Base-by-base conservation (phyloP, 2,797 vertebrate species). In the Periparus ater region DNA sequence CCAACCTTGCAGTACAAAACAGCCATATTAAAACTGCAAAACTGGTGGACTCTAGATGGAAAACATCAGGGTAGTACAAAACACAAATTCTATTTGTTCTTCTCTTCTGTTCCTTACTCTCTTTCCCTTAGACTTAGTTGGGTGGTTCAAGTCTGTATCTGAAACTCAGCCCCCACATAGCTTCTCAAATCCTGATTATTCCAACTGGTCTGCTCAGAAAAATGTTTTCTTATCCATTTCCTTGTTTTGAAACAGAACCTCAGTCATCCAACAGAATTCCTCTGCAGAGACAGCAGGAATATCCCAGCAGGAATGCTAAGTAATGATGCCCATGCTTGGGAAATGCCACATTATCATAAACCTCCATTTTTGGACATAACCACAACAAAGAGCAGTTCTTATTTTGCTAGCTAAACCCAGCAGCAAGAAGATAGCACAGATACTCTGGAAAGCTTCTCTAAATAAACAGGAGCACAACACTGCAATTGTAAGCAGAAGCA, bases 391-490 rank as follows among this genome's bases (percentile, higher is more conserved):
- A 94, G 32, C 53, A 95, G 78, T 65, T 91, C 30, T 75, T 85
- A 85, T 15, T 84, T 89, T 58, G 62, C 42, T 92, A 78, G 54
- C 71, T 76, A 91, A 92, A 71, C 18, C 7, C 48, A 75, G 22
- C 48, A 40, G 38, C 38, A 40, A 40, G 38, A 79, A 88, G 8
- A 29, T 5, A 80, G 30, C 5, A 10, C 32, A 65, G 42, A 55
- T 78, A 79, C 85, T 81, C 48, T 83, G 53, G 70, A 95, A 80
- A 92, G 90, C 71, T 78, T 86, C 45, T 91, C 34, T 90, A 88
- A 95, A 94, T 51, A 95, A 95, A 72, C 63, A 67, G 82, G 70
- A 88, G 54, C 54, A 87, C 72, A 89, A 80, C 53, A 61, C 32
- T 85, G 40, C 63, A 91, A 40, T n/a, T 62, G 13, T 84, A 70